Base-by-base conservation (phyloP, 2,797 vertebrate genomes). In the Limosa lapponica region DNA sequence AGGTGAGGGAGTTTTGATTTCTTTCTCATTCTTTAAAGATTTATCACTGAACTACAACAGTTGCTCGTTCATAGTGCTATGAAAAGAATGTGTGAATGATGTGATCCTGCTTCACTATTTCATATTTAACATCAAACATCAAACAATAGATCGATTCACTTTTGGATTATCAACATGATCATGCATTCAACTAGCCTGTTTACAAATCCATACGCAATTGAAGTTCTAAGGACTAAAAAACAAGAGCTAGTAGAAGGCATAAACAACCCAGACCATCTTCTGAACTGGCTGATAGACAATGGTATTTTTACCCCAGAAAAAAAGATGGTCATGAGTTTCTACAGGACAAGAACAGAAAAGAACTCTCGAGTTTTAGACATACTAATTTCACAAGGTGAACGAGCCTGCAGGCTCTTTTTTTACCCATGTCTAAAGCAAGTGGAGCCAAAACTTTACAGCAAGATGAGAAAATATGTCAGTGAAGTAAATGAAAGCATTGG, bases 351-450 rank as follows among this genome's bases (percentile, higher is more conserved):
- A 77, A 97, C 90, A 55, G 98, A 98, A 90, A 98, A 98, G 93
- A 99, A 98, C 93, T 97, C 98, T 49, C 89, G 86, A 52, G 77
- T 99, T 79, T 94, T 99, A 92, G 98, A 98, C 72, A 94, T 97
- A n/a, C 82, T 99, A 32, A 92, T 98, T 81, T 98, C 98, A 74
- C 98, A 97, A 92, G 98, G 99, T 71, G 98, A 99, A 96, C 85
- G 97, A 86, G 98, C 98, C 8, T 99, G 98, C 77, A 97, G 98
- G 13, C 98, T 98, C 49, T 99, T 99, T 94, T 98, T 99, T 83
- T 98, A 98, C 72, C 98, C 98, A 4, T 99, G 98, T 95, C 97
- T 99, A 65, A 98, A 98, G 97, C 82, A 97, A 88, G 96, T 97
- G 34, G 98, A 99, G 91, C 98, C 98, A 28, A 95, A 97, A 69